Evolutionary conservation across 2,113 vertebrate genomes (phyloP), one percentile per base, ranked within the genome.

Genomic region (Thalassarche chlororhynchos): DNA sequence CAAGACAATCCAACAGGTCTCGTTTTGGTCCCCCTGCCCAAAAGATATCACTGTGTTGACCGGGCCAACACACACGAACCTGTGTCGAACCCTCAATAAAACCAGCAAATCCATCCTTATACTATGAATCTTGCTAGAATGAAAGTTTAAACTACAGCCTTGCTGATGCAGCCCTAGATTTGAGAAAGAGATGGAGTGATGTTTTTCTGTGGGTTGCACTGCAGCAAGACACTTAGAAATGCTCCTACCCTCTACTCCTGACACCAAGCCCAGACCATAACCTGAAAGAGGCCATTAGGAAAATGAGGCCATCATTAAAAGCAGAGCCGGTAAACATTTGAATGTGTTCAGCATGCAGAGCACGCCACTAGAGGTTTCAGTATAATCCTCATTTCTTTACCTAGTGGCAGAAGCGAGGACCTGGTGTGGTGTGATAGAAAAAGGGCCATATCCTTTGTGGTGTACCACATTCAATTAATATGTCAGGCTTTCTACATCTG

Each of bases 381-480:
- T 38, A 23, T 24, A 61, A 3, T 54, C 77, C 95, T 82, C 42
- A 60, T 62, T 84, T 93, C 79, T 65, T 47, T 31, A 81, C 95
- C 89, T 72, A 72, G 92, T 76, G 84, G 83, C 88, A 71, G 64
- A 40, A 76, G 89, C 4, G n/a, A 96, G 93, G 91, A 71, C 86
- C 94, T 97, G 97, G 83, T 44, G 93, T 34, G 86, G 89, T 87
- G 85, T 61, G 98, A 97, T 94, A 97, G 97, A 91, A 82, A 68
- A 61, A 81, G 84, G 89, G 85, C 88, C 80, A 89, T 49, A 93
- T 97, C 97, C 96, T 98, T 87, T 98, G 98, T 96, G 98, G 98
- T 98, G 86, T 62, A 98, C 98, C 98, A 96, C 98, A 97, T 84
- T 91, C 94, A 84, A 78, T 93, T 64, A 86, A 95, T 60, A 61